Percentiles rank a stretch among this genome's conserved stretches.
These are phyloP conservation scores for Erythrolamprus reginae DNA, from an alignment of 2,113 vertebrate genomes.

Conservation along the genomic window DNA sequence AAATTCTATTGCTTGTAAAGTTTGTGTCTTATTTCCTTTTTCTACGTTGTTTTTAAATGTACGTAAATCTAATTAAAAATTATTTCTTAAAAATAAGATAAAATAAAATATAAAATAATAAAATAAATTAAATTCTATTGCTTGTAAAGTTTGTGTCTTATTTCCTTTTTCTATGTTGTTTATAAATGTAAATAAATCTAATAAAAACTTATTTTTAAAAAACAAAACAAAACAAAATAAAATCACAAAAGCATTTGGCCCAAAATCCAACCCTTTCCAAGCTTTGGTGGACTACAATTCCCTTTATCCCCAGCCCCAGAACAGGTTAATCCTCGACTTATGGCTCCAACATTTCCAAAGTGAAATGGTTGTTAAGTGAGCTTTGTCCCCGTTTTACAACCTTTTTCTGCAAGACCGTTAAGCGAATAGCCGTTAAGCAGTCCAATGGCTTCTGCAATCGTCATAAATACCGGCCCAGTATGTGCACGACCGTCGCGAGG, in stretches of 20 bases:
- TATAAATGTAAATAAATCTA: too few species aligned
- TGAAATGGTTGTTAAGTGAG: background rate
- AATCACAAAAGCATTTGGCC: background rate
- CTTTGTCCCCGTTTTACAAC: background rate
- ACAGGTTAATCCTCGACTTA: background rate
- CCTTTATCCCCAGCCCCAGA: background rate
- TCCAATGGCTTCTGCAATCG: background rate
- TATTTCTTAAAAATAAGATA: too few species aligned
- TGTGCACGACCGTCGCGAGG: background rate
- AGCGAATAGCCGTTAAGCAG: background rate
- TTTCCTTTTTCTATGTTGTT: too few species aligned
- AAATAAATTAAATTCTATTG: too few species aligned
- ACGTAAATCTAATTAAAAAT: too few species aligned
- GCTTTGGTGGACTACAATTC: background rate
- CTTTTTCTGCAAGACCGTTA: background rate
- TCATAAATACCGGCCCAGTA: background rate
- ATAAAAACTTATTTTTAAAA: too few species aligned
- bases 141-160: too few species aligned
- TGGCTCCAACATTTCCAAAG: background rate
- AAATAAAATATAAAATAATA: too few species aligned
- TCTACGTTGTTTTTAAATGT: too few species aligned
- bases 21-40: too few species aligned
- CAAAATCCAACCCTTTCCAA: background rate
- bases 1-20: too few species aligned
- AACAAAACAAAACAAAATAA: background rate